Percentiles rank a stretch among this genome's conserved stretches.
Conservation (phyloP, 2,113 vertebrate species). For the Halichoerus grypus region DNA sequence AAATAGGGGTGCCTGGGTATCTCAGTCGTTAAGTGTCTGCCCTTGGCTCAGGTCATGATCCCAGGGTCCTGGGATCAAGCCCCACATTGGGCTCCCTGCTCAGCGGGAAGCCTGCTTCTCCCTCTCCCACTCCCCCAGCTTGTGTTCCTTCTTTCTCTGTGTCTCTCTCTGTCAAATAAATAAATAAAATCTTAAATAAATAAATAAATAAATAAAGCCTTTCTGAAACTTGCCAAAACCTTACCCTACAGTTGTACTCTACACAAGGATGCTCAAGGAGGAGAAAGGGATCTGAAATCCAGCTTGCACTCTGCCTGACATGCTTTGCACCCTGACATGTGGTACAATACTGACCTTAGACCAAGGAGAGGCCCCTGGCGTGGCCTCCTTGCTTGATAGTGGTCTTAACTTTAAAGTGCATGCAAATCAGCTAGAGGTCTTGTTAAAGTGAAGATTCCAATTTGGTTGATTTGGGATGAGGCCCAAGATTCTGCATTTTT, state of each 20-base stretch:
- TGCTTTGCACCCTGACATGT: not conserved
- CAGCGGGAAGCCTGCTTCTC: no score
- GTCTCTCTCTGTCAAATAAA: no score
- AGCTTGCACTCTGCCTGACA: not conserved
- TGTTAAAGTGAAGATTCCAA: not conserved
- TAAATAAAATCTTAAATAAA: no score
- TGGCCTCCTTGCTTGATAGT: not conserved
- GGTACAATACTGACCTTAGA: not conserved
- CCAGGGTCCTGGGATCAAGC: no score
- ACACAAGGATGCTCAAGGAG: not conserved
- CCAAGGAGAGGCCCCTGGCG: not conserved
- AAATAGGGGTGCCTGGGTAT: no score
- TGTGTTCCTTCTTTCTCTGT: no score
- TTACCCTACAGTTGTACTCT: not conserved
- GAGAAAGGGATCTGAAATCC: not conserved
- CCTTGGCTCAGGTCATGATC: no score
- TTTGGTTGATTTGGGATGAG: not conserved
- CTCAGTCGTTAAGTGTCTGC: no score
- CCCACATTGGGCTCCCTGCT: no score
- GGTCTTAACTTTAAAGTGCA: not conserved
- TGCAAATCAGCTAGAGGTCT: not conserved
- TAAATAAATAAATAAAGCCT: no score
- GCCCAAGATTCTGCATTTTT: not conserved
- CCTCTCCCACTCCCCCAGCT: no score
- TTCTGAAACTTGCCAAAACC: not conserved